Evolutionary conservation across 2,797 vertebrate genomes (phyloP).

Genomic region (Zalophus californianus): DNA sequence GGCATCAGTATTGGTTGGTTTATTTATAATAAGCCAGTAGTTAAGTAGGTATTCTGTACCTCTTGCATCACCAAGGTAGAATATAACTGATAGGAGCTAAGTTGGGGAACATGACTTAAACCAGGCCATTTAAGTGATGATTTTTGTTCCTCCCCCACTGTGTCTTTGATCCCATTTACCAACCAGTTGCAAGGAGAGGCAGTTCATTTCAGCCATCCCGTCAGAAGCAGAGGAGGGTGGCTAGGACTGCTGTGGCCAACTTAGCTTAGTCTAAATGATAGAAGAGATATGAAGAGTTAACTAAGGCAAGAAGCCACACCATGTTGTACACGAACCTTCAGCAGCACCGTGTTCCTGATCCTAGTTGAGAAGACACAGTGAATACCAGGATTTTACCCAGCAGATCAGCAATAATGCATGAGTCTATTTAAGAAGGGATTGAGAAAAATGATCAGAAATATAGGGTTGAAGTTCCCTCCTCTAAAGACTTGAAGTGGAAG

Average conservation of each 20-base stretch:
- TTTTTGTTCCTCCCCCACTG: not conserved
- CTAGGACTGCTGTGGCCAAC: not conserved
- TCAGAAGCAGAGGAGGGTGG: not conserved
- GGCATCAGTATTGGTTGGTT: not conserved
- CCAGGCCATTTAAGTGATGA: slow-evolving; percentile 6
- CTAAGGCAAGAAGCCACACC: not conserved
- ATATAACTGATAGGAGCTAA: slow-evolving; percentile 19
- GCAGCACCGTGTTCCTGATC: not conserved
- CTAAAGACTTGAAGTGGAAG: not conserved
- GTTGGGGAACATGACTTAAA: slow-evolving; percentile 2
- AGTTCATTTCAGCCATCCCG: not conserved
- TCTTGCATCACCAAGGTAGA: slow-evolving; percentile 2
- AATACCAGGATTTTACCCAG: slow-evolving; percentile 34
- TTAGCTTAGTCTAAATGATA: not conserved
- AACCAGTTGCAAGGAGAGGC: not conserved
- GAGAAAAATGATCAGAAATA: not conserved
- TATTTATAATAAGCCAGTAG: slow-evolving; percentile 10
- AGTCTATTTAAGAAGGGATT: not conserved
- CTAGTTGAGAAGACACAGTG: not conserved
- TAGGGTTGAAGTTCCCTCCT: not conserved
- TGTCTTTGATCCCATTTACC: slow-evolving; percentile 10
- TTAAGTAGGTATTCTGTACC: slow-evolving; percentile 18
- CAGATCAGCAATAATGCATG: slow-evolving; percentile 15
- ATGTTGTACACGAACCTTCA: not conserved
- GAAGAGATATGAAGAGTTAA: not conserved